These are phyloP conservation scores for Coccyzus lansbergi DNA, from an alignment of 2,797 vertebrate species.

Conservation along the genomic window DNA sequence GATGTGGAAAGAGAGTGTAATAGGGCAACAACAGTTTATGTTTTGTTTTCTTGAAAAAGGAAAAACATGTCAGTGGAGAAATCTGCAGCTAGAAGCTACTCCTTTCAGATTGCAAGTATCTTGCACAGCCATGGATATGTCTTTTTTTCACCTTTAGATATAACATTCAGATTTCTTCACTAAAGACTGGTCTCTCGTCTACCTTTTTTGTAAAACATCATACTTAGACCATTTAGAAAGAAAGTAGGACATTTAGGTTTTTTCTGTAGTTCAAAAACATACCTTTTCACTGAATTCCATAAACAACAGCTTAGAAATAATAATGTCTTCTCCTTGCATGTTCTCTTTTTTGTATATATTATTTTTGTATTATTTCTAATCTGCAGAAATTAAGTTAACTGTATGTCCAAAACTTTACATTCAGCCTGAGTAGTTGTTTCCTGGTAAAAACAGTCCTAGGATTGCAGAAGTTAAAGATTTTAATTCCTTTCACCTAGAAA, in stretches of 20 bases:
- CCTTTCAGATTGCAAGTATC: background rate
- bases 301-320: background rate
- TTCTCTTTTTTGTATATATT: no score
- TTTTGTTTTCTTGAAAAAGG: background rate
- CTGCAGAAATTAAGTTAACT: background rate
- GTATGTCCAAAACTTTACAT: background rate
- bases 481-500: background rate
- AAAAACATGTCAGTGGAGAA: background rate
- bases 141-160: background rate
- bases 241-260: background rate
- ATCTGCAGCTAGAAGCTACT: background rate
- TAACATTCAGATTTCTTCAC: background rate
- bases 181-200: background rate
- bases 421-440: background rate
- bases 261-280: background rate
- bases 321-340: rapidly evolving
- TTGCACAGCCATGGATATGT: rapidly evolving
- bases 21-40: background rate
- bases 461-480: background rate
- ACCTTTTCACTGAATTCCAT: background rate
- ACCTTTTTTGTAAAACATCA: background rate
- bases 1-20: background rate
- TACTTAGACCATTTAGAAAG: background rate
- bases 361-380: background rate
- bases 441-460: background rate